Evolutionary conservation across 2,888 invertebrate genomes (phyloP), one percentile per base, ranked within the genome.

Genomic region (Acrobasis consociella): DNA sequence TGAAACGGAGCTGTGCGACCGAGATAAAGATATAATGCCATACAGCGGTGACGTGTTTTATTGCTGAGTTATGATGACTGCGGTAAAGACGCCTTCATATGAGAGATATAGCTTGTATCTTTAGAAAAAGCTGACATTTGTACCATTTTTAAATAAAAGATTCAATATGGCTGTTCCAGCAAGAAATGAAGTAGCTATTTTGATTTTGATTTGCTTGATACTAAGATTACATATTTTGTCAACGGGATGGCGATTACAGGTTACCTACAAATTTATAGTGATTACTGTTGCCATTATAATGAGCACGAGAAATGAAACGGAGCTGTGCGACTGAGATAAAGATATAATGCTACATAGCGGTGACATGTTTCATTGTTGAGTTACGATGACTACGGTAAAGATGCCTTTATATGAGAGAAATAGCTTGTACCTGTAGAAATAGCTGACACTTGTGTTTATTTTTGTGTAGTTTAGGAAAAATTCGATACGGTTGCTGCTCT

Each of bases 21-120:
- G 77, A 83, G 89, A 89, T 89, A 89, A 87, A 89, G 89, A 89
- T 86, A 88, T 89, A 85, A 89, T 84, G 77, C 78, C 76, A 73
- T 69, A 72, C 73, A 79, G 76, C 73, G 71, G 68, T 71, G 76
- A 74, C 74, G 70, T 78, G 77, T 76, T 80, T 79, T 79, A 80
- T 79, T 79, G 73, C 64, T 39, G 53, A 53, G 66, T 67, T 67
- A 67, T 65, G 65, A 67, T 64, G 67, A 65, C 67, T 65, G 62
- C 60, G 59, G 62, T 60, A 55, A 55, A 38, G 55, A 15, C 16
- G 15, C 31, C 31, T 31, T 31, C 31, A 31, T 13, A 46, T 13
- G 11, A 39, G 39, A 39, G 39, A 42, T 11, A 38, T 53, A 31
- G 37, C 37, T 37, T 53, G 37, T 37, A 15, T 37, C 13, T 22